A percentile compares a stretch with the other conserved stretches of the same genome.
These are phyloP conservation scores for Bubo bubo DNA, from an alignment of 2,113 vertebrate genomes.

Conservation along the genomic window DNA sequence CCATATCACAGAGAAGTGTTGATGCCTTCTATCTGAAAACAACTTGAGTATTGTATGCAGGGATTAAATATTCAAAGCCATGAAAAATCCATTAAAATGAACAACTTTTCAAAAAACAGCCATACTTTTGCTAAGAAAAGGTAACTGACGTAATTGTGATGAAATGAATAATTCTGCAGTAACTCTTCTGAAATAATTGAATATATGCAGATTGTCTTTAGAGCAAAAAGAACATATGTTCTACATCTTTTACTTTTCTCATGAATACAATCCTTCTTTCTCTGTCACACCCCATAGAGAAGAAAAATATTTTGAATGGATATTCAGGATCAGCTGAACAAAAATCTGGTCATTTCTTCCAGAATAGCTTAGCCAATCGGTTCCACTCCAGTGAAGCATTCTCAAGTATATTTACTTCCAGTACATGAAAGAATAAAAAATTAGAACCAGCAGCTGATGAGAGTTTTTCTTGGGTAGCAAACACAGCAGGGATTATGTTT, in stretches of 20 bases:
- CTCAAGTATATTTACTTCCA: not conserved
- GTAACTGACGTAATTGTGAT: not conserved
- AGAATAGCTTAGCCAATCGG: not conserved
- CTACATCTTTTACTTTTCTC: not conserved
- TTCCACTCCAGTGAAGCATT: not conserved
- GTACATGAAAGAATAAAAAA: not conserved
- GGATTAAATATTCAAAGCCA: not conserved
- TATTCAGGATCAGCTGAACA: not conserved
- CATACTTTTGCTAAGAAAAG: not conserved
- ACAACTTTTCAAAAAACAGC: not conserved
- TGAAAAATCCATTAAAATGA: not conserved
- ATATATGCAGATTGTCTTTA: not conserved
- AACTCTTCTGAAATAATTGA: not conserved
- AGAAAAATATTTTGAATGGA: not conserved
- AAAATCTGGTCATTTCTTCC: not conserved
- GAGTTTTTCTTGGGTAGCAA: not conserved
- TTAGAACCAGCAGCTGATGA: not conserved
- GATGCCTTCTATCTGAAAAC: not conserved
- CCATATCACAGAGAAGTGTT: not conserved
- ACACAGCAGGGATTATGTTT: not conserved
- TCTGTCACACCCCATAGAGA: not conserved
- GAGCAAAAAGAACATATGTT: not conserved
- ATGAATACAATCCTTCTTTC: not conserved
- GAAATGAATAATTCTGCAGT: not conserved
- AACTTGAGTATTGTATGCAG: fast-evolving